phyloP scores from a whole-genome alignment of 2,113 vertebrate species.

The Amphiprion ocellaris region DNA sequence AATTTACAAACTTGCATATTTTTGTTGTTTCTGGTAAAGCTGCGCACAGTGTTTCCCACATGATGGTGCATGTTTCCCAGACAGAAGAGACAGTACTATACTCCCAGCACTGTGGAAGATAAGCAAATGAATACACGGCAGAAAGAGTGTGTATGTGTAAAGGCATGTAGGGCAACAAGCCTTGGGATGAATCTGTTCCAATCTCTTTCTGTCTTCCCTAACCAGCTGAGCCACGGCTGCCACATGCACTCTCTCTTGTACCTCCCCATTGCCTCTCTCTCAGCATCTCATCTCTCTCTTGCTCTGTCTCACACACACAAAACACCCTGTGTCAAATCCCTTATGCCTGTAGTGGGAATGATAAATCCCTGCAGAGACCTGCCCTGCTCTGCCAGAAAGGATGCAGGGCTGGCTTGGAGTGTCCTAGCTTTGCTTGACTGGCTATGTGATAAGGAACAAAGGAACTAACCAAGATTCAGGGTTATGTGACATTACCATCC shows the following conservation, averaged over 20 bases:
- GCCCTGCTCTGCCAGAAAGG: constrained; percentile 48
- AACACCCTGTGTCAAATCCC: constrained; percentile 70
- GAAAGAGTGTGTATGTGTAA: constrained; percentile 35
- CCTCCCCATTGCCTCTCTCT: constrained; percentile 21
- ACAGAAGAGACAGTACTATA: constrained; percentile 21
- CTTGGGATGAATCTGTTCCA: constrained; percentile 80
- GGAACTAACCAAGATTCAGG: constrained; percentile 6
- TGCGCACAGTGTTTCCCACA: constrained; percentile 32
- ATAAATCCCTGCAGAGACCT: constrained; percentile 73
- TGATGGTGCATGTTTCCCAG: constrained; percentile 30
- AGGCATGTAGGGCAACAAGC: constrained; percentile 76
- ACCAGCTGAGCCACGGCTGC: constrained; percentile 77
- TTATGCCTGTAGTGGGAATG: constrained; percentile 64
- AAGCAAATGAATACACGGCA: constrained; percentile 61
- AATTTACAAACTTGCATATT: background rate
- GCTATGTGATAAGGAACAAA: constrained; percentile 32
- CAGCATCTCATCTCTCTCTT: constrained; percentile 5
- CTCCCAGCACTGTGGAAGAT: constrained; percentile 38
- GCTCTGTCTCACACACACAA: constrained; percentile 41
- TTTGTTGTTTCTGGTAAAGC: constrained; percentile 23
- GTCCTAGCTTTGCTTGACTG: constrained; percentile 26
- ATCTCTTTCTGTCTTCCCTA: constrained; percentile 63
- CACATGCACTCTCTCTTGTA: constrained; percentile 62
- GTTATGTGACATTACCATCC: constrained; percentile 17
- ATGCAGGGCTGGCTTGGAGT: constrained; percentile 30